Evolutionary conservation across 2,888 invertebrate species (phyloP).

Genomic region (Julus scandinavius): DNA sequence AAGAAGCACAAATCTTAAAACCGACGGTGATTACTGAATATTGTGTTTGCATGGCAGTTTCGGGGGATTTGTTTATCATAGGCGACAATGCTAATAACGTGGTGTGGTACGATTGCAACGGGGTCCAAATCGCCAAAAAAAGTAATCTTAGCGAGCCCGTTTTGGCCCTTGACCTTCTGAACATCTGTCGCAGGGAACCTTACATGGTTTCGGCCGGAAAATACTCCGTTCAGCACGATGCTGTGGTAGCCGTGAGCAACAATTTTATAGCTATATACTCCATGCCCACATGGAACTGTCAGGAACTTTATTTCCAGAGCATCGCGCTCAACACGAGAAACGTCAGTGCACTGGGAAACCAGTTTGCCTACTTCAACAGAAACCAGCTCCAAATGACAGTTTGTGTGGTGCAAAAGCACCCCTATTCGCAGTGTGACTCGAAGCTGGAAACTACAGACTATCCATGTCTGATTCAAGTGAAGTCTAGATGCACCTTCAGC

Average conservation of each 20-base stretch:
- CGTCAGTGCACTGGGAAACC: constrained; percentile 50
- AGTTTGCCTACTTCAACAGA: constrained; percentile 23
- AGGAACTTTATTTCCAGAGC: constrained; percentile 34
- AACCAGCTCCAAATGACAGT: constrained; percentile 6
- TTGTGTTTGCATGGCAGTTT: constrained; percentile 43
- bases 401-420: not conserved
- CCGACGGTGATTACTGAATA: not conserved
- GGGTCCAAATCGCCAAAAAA: not conserved
- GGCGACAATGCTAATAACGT: constrained; percentile 48
- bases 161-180: not conserved
- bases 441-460: too few relatives aligned
- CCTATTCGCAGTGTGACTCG: not conserved
- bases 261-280: constrained; percentile 46
- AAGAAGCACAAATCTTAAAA: too few relatives aligned
- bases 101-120: constrained; percentile 50
- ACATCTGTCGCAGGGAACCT: not conserved
- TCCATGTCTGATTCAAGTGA: constrained; percentile 16
- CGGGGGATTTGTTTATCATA: constrained; percentile 7
- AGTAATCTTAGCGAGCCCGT: constrained; percentile 43
- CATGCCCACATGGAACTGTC: constrained; percentile 51
- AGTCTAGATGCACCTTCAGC: not conserved
- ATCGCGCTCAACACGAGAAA: not conserved
- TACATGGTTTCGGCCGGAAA: not conserved
- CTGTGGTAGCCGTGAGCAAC: not conserved
- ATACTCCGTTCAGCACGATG: not conserved